Conservation (phyloP, 2,113 vertebrate genomes). For the Spea multiplicata region DNA sequence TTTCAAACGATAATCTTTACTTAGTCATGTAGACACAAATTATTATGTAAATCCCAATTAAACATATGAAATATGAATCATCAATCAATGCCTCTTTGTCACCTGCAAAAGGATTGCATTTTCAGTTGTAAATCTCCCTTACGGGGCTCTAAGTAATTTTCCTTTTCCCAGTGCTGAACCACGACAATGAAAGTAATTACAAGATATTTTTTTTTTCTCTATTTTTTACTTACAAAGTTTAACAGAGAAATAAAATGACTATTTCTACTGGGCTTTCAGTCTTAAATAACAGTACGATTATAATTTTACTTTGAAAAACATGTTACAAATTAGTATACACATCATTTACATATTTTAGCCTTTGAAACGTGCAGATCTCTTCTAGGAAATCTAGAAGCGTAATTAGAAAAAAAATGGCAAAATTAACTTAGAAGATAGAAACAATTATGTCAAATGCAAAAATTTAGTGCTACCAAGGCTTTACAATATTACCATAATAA, state of each 20-base stretch:
- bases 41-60: conserved; percentile 63
- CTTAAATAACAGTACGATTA: conserved; percentile 32
- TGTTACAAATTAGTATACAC: background rate
- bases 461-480: too few species aligned
- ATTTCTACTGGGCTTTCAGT: conserved; percentile 25
- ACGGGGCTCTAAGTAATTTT: conserved; percentile 42
- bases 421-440: background rate
- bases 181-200: conserved; percentile 43
- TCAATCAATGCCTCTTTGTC: conserved; percentile 49
- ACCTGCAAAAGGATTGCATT: conserved; percentile 46
- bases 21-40: conserved; percentile 60
- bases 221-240: conserved; percentile 28
- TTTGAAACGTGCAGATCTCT: background rate
- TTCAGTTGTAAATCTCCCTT: conserved; percentile 36
- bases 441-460: too few species aligned
- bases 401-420: background rate
- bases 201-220: conserved; percentile 28
- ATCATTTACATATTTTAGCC: background rate
- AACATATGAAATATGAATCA: conserved; percentile 58
- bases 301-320: conserved; percentile 9
- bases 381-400: background rate
- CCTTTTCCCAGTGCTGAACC: conserved; percentile 33
- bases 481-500: too few species aligned
- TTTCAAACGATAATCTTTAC: conserved; percentile 65
- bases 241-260: conserved; percentile 26